phyloP scores from a whole-genome alignment of 2,797 vertebrate genomes.

The Dipus sagitta region DNA sequence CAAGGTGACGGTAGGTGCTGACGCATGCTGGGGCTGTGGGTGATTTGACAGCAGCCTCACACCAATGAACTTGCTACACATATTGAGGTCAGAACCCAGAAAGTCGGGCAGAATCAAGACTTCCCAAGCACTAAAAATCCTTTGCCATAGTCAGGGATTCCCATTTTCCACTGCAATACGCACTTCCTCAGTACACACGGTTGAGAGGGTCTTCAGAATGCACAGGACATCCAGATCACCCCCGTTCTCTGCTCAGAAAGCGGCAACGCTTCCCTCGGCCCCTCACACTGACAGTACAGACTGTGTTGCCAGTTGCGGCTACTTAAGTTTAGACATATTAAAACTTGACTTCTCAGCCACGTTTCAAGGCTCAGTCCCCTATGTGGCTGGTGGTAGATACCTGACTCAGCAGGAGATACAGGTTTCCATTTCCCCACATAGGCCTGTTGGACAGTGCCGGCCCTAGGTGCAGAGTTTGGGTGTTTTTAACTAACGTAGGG shows the following conservation, averaged over 20 bases:
- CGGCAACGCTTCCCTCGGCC: neutral
- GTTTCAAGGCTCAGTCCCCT: neutral
- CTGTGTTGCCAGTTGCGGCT: neutral
- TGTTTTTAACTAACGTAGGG: neutral
- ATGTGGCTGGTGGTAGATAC: neutral
- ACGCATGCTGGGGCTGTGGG: no score
- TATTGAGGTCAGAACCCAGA: neutral
- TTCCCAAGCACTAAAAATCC: neutral
- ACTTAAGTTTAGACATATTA: neutral
- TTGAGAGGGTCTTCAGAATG: neutral
- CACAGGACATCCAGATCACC: accelerated
- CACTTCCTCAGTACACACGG: neutral
- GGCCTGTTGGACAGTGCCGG: neutral
- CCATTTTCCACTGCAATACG: neutral
- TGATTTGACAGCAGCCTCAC: no score
- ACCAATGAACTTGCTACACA: neutral
- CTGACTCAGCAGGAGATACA: neutral
- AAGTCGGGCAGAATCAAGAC: neutral
- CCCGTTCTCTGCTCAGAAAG: neutral
- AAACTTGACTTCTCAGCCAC: neutral
- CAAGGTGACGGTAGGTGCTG: neutral
- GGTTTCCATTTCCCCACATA: neutral
- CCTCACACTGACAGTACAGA: neutral
- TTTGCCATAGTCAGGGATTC: neutral
- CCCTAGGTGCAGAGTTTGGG: neutral